These are phyloP conservation scores for Hippopotamus amphibius DNA, from an alignment of 2,113 vertebrate species.

Conservation along the genomic window DNA sequence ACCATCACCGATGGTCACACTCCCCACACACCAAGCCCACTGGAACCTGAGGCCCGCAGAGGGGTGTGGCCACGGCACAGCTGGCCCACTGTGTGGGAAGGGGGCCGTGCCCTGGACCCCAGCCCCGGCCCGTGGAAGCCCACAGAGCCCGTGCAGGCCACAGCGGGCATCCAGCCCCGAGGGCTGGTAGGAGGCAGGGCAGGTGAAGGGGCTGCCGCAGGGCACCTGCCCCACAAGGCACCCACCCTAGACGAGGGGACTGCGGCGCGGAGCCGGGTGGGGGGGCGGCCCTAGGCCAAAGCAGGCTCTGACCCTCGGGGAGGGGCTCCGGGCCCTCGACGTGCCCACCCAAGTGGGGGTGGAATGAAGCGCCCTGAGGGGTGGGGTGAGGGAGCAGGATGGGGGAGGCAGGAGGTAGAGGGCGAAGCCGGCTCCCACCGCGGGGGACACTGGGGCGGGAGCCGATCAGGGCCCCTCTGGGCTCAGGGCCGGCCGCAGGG, in stretches of 20 bases:
- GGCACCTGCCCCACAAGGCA: not conserved
- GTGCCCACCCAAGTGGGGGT: not conserved
- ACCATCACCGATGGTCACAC: fast-evolving
- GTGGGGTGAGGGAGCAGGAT: fast-evolving
- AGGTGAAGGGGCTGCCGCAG: not conserved
- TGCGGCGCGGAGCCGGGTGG: fast-evolving
- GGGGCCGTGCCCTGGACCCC: not conserved
- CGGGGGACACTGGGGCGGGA: not conserved
- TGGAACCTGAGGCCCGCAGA: too few relatives aligned
- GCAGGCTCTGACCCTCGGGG: fast-evolving
- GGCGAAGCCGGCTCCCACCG: fast-evolving
- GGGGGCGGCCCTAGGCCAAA: not conserved
- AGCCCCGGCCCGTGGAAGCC: not conserved
- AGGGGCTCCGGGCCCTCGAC: not conserved
- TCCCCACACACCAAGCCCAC: not conserved
- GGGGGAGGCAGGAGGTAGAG: not conserved
- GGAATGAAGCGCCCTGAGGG: not conserved
- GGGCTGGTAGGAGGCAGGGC: not conserved
- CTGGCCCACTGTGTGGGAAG: not conserved
- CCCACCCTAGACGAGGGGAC: not conserved
- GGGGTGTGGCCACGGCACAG: not conserved
- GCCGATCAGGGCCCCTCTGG: not conserved
- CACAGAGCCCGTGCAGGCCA: not conserved
- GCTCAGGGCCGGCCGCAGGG: not conserved
- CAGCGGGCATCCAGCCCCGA: fast-evolving